Conservation (phyloP, 2,888 invertebrate species). For the Ornithoptera alexandrae region DNA sequence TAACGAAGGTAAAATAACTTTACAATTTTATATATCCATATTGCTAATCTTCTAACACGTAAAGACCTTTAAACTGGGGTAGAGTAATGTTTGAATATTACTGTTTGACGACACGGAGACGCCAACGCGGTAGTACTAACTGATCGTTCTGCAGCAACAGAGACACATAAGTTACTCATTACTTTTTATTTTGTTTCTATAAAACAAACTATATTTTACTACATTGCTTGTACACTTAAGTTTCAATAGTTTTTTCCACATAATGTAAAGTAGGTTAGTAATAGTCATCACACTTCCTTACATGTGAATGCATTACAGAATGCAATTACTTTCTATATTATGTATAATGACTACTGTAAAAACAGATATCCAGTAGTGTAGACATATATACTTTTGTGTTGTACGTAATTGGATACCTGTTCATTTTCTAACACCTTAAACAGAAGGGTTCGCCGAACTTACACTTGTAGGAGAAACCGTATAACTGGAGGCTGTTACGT, state of each 20-base stretch:
- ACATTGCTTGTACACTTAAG: no score
- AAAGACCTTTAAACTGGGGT: no score
- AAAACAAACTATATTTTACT: no score
- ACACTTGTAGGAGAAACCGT: conserved; percentile 27
- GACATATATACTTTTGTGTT: not conserved
- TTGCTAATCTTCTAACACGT: no score
- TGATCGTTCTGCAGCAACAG: no score
- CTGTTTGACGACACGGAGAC: no score
- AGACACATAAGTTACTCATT: no score
- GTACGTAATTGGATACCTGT: not conserved
- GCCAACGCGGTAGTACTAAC: no score
- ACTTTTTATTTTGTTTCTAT: no score
- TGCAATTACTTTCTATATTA: not conserved
- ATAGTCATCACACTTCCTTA: not conserved
- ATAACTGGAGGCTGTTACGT: conserved; percentile 11
- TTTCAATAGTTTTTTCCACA: not conserved
- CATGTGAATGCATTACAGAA: not conserved
- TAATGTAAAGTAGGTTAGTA: not conserved
- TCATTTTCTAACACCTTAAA: conserved; percentile 22
- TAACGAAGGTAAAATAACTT: no score
- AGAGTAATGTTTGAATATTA: no score
- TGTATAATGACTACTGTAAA: not conserved
- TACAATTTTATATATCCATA: no score
- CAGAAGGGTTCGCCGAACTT: conserved; percentile 21
- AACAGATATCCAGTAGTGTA: not conserved